These are phyloP conservation scores for Trichogramma dendrolimi DNA, from an alignment of 2,888 invertebrate genomes.

Conservation along the genomic window DNA sequence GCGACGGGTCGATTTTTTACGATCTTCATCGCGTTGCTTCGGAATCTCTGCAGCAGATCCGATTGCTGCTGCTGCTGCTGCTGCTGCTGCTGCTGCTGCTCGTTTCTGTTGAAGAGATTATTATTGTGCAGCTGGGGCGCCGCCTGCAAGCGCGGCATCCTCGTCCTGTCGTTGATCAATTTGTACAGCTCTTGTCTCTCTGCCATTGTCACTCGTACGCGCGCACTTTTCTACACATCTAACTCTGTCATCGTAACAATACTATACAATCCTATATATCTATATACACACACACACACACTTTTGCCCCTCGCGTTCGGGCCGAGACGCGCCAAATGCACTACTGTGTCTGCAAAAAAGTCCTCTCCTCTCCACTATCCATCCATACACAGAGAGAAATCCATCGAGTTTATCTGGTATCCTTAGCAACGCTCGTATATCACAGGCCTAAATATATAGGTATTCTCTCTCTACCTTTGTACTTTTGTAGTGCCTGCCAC, in stretches of 20 bases:
- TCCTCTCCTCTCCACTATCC: neutral
- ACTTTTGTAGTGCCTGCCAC: no score
- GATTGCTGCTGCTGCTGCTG: conserved; percentile 2
- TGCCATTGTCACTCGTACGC: conserved; percentile 17
- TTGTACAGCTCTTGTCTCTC: conserved; percentile 29
- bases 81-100: neutral
- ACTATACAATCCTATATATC: no score
- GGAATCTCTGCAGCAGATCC: conserved; percentile 25
- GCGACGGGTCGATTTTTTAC: conserved; percentile 14
- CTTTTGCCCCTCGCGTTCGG: no score
- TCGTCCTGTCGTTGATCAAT: conserved; percentile 27
- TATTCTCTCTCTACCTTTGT: no score
- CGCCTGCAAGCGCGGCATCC: conserved; percentile 23
- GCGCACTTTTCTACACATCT: conserved; percentile 2
- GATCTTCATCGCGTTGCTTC: conserved; percentile 23
- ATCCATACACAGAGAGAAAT: no score
- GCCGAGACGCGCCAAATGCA: neutral
- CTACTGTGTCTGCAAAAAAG: neutral
- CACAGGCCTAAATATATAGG: no score
- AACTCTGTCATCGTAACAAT: no score
- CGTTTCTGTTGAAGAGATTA: no score
- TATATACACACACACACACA: no score
- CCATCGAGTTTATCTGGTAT: conserved; percentile 24
- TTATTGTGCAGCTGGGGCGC: conserved; percentile 7
- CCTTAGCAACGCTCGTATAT: conserved; percentile 24